Evolutionary conservation across 2,113 vertebrate species (phyloP).

Genomic region (Salvator merianae): DNA sequence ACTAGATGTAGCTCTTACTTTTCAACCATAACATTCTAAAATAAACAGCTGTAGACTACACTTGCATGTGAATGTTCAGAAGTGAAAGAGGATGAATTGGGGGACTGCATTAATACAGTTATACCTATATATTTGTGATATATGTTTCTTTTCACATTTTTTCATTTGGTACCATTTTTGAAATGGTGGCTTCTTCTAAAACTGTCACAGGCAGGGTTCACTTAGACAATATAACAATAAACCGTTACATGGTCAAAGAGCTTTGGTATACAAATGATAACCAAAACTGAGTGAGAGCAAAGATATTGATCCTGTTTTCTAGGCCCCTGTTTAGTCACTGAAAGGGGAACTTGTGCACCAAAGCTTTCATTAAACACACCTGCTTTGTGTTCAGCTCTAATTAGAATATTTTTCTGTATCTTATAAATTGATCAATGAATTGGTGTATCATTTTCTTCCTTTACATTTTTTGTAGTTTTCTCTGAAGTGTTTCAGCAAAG

Average conservation of each 20-base stretch:
- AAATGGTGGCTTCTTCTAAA: neutral
- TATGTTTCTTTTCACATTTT: neutral
- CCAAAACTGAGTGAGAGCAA: neutral
- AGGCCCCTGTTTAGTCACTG: neutral
- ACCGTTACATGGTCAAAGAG: neutral
- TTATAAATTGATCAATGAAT: neutral
- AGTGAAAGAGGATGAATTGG: too few species aligned
- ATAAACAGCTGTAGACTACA: neutral
- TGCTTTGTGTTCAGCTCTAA: neutral
- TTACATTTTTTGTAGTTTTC: too few species aligned
- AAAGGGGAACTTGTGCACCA: neutral
- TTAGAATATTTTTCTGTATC: too few species aligned
- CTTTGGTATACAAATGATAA: neutral
- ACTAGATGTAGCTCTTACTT: too few species aligned
- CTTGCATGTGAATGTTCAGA: neutral
- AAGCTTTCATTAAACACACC: neutral
- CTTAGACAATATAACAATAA: neutral
- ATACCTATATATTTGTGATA: neutral
- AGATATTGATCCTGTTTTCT: neutral
- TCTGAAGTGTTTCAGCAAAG: neutral
- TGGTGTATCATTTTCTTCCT: neutral
- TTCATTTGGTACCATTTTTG: neutral
- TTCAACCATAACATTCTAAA: neutral
- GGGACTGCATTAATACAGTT: neutral
- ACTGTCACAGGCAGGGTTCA: neutral